A percentile compares a stretch with the other conserved stretches of the same genome.
Conservation (phyloP, 2,888 invertebrate species). For the Amaurobius ferox region DNA sequence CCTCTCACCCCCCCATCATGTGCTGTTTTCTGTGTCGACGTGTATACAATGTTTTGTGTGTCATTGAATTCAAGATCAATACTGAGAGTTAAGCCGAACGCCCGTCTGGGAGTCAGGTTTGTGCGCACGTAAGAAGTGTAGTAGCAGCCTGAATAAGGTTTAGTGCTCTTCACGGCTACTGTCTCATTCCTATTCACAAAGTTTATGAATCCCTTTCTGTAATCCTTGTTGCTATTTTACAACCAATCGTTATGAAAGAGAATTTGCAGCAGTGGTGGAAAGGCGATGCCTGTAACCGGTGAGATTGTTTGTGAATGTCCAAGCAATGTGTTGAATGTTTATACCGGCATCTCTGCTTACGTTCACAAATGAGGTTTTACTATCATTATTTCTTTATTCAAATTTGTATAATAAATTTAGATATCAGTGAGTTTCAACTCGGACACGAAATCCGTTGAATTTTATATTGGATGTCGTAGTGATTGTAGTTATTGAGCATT, state of each 20-base stretch:
- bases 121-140: constrained; percentile 41
- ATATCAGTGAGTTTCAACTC: neutral
- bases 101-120: constrained; percentile 48
- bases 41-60: neutral
- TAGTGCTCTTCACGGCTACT: neutral
- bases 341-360: constrained; percentile 41
- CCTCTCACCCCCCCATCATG: neutral
- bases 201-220: neutral
- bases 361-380: neutral
- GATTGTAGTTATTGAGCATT: no score
- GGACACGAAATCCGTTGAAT: no score
- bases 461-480: no score
- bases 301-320: constrained; percentile 29
- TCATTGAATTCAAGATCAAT: constrained; percentile 37
- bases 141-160: neutral
- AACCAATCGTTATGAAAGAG: constrained; percentile 34
- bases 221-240: neutral
- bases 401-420: neutral
- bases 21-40: neutral
- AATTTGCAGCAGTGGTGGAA: constrained; percentile 57
- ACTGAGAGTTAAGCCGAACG: constrained; percentile 15
- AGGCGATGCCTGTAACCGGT: constrained; percentile 48
- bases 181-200: neutral
- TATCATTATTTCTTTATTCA: neutral
- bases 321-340: constrained; percentile 62